phyloP scores from a whole-genome alignment of 2,888 invertebrate genomes.

The Helobdella robusta region DNA sequence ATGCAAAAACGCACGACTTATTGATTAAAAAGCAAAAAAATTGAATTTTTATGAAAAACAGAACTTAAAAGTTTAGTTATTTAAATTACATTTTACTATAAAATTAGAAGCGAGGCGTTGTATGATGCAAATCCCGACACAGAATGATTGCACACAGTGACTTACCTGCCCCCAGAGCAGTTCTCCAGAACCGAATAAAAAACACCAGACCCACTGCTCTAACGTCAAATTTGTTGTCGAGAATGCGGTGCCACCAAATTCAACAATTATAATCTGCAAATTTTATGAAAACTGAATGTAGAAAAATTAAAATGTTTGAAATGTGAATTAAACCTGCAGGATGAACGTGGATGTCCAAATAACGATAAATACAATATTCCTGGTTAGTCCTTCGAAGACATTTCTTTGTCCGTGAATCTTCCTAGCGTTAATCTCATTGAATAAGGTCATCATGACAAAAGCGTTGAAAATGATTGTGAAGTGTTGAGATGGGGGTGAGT shows the following conservation, averaged over 20 bases:
- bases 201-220: conserved; percentile 98
- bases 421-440: conserved; percentile 98
- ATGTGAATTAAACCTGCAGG: conserved; percentile 66
- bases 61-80: no score
- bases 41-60: no score
- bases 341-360: conserved; percentile 93
- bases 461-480: conserved; percentile 99
- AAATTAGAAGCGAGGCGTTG: no score
- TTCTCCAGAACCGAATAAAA: conserved; percentile 90
- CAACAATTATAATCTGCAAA: conserved; percentile 79
- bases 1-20: no score
- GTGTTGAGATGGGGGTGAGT: conserved; percentile 62
- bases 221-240: conserved; percentile 78
- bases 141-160: no score
- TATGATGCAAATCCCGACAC: no score
- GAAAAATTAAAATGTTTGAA: no score
- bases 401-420: conserved; percentile 99
- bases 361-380: conserved; percentile 93
- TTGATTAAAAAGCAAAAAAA: no score
- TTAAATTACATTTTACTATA: no score
- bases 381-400: conserved; percentile 89
- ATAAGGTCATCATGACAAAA: conserved; percentile 99
- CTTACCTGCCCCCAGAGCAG: conserved; percentile 78
- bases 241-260: conserved; percentile 94
- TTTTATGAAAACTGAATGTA: no score